Evolutionary conservation across 1,140 invertebrate species (phyloP).

Genomic region (Caenorhabditis brenneri): DNA sequence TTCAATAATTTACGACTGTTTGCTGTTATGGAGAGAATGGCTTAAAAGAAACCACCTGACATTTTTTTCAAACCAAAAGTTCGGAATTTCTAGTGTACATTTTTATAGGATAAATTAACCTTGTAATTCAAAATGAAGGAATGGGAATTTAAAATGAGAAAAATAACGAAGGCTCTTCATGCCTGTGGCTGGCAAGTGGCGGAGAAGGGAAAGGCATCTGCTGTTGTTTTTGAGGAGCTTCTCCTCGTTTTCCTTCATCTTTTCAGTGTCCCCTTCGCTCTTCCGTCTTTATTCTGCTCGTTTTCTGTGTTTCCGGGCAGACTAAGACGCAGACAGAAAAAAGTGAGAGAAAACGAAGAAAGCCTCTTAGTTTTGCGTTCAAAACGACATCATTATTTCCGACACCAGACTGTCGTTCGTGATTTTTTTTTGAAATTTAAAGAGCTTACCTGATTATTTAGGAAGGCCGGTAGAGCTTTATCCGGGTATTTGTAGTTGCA

Average conservation of each 20-base stretch:
- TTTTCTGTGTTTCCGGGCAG: constrained; percentile 30
- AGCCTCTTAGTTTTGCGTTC: neutral
- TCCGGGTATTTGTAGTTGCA: constrained; percentile 22
- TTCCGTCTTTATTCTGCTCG: neutral
- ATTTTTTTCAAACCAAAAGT: no score
- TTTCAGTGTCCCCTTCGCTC: constrained; percentile 8
- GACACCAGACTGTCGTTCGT: neutral
- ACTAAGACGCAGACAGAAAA: constrained; percentile 21
- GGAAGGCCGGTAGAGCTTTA: neutral
- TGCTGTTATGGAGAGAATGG: no score
- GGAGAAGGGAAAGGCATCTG: constrained; percentile 25
- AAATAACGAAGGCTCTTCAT: constrained; percentile 13
- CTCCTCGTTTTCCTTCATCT: constrained; percentile 27
- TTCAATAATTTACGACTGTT: neutral
- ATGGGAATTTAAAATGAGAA: neutral
- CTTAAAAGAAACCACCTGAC: no score
- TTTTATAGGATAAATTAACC: neutral
- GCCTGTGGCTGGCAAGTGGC: constrained; percentile 3
- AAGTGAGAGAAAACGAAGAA: constrained; percentile 23
- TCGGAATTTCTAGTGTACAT: no score
- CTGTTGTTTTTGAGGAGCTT: constrained; percentile 43
- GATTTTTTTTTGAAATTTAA: neutral
- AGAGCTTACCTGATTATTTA: neutral
- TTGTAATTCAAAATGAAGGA: neutral
- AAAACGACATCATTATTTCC: neutral